Base-by-base conservation (phyloP, 2,797 vertebrate genomes). In the Gymnodraco acuticeps region DNA sequence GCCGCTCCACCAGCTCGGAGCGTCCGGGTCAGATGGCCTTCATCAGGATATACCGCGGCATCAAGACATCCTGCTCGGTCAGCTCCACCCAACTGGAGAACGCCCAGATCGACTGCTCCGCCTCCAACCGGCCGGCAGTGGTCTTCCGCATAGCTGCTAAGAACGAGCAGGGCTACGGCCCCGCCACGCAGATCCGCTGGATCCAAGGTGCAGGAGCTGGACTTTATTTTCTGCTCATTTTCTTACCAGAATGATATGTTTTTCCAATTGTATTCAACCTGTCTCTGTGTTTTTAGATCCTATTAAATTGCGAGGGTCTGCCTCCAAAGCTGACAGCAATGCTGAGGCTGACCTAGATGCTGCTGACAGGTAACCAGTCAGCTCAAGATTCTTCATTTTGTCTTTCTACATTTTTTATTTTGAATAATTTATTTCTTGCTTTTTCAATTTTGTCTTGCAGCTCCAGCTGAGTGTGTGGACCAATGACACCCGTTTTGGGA, bases 131-230 rank as follows among this genome's bases (percentile, higher is more conserved):
- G 3, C 98, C 98, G 0, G 98, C 98, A 3, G 95, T 99, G 0
- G 97, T 99, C 68, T 99, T 99, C 92, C 94, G 98, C 77, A 99
- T 99, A 62, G 99, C 98, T 0, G 98, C 98, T 11, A 99, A 99
- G 92, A 99, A 99, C 0, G 98, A 99, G 82, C 96, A 98, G 56
- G 98, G 98, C 65, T 99, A 99, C 0, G 98, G 98, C 63, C 98
- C 98, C 0, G 98, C 98, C 1, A 99, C 98, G 0, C 98, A 99
- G 90, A 98, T 99, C 85, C 97, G 98, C 88, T 99, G 98, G 98
- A 96, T 99, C 52, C 98, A 99, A 96, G 97, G 98, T 98, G 91
- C 12, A 20, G 19, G 13, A 15, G 0, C 16, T 59, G 2, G 0
- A 5, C 1, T 23, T 43, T 9, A 0, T 9, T 17, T 33, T 27